Percentiles rank a stretch among this genome's conserved stretches.
Evolutionary conservation across 1,140 invertebrate genomes (phyloP).

Genomic region (Tetraneura akinire): DNA sequence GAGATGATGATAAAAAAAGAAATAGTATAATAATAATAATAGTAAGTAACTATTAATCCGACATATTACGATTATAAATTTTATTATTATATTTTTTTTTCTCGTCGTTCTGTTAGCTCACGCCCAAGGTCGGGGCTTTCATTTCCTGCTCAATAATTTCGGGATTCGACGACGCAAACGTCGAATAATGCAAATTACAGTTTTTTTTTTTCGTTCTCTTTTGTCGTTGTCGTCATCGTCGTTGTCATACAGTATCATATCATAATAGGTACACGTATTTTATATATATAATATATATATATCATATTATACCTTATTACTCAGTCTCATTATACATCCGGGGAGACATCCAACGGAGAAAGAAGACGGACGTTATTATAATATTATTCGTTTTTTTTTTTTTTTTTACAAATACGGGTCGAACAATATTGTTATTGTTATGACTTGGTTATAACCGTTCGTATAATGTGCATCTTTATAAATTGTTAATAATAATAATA

Average conservation of each 20-base stretch:
- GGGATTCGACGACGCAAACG: slow-evolving; percentile 1
- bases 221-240: not conserved
- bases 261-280: too few relatives aligned
- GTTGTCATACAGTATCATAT: too few relatives aligned
- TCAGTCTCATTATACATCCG: not conserved
- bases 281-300: too few relatives aligned
- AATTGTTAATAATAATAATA: too few relatives aligned
- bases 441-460: too few relatives aligned
- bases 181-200: slow-evolving; percentile 14
- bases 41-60: too few relatives aligned
- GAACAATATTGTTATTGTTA: not conserved
- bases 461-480: too few relatives aligned
- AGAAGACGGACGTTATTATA: too few relatives aligned
- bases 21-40: too few relatives aligned
- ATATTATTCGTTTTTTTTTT: not conserved
- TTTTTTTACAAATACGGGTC: not conserved
- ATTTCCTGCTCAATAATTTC: slow-evolving; percentile 33
- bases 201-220: not conserved
- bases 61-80: too few relatives aligned
- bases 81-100: too few relatives aligned
- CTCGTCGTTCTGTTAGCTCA: too few relatives aligned
- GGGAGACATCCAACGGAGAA: not conserved
- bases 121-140: slow-evolving; percentile 10
- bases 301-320: not conserved
- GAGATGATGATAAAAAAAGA: not conserved